These are phyloP conservation scores for Axinella damicornis DNA, from an alignment of 37 sponge, comb jelly and placozoan genomes.

Conservation along the genomic window DNA sequence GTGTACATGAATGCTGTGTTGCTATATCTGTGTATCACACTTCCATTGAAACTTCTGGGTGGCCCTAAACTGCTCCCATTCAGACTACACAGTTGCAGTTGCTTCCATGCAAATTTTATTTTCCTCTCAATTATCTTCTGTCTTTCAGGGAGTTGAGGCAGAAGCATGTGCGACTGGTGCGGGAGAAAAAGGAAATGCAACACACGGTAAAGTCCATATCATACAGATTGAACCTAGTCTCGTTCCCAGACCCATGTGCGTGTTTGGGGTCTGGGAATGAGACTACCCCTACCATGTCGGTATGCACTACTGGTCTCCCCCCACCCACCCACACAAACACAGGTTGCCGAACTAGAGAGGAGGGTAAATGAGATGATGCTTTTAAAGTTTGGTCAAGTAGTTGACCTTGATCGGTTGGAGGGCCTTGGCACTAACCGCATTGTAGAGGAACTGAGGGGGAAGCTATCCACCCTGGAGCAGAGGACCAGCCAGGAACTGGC, in stretches of 20 bases:
- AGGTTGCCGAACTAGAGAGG: constrained; percentile 73
- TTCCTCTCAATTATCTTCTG: too few species aligned
- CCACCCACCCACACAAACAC: not conserved
- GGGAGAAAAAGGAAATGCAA: constrained; percentile 89
- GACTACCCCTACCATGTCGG: too few species aligned
- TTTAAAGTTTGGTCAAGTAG: constrained; percentile 96
- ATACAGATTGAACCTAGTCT: too few species aligned
- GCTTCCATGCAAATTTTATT: too few species aligned
- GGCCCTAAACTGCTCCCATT: too few species aligned
- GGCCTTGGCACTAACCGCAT: constrained; percentile 73
- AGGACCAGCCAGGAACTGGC: constrained; percentile 27
- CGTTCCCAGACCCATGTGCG: too few species aligned
- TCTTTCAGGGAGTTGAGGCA: constrained; percentile 65
- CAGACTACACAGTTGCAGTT: too few species aligned
- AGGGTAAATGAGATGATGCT: constrained; percentile 86
- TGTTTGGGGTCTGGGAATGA: too few species aligned
- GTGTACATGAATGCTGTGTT: too few species aligned
- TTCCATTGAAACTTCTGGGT: too few species aligned
- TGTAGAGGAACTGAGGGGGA: constrained; percentile 78
- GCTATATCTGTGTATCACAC: too few species aligned
- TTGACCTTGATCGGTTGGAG: constrained; percentile 91
- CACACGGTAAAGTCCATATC: constrained; percentile 41
- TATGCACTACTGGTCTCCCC: not conserved
- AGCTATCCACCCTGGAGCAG: constrained; percentile 66
- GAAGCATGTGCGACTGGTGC: constrained; percentile 53